phyloP scores from a whole-genome alignment of 1,140 invertebrate species.

The Ruditapes philippinarum region DNA sequence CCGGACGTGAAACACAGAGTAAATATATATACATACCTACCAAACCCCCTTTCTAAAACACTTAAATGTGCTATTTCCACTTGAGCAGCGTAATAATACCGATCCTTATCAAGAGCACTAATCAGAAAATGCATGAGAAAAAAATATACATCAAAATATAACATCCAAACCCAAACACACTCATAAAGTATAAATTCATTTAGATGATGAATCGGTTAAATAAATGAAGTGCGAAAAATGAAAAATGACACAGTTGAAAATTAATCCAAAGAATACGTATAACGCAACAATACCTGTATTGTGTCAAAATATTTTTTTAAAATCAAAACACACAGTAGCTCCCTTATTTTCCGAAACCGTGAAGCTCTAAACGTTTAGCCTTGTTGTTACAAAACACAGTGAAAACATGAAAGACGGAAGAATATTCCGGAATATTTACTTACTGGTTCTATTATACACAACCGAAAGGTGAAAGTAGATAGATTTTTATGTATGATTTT shows the following conservation, averaged over 20 bases:
- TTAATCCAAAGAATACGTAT: slow-evolving; percentile 15
- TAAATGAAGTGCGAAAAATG: slow-evolving; percentile 31
- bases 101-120: slow-evolving; percentile 1
- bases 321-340: slow-evolving; percentile 1
- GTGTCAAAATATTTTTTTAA: slow-evolving; percentile 26
- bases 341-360: not conserved
- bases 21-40: slow-evolving; percentile 21
- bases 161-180: slow-evolving; percentile 1
- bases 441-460: slow-evolving; percentile 19
- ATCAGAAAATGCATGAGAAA: slow-evolving; percentile 12
- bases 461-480: slow-evolving; percentile 41
- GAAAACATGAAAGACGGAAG: slow-evolving; percentile 11
- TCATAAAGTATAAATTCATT: not conserved
- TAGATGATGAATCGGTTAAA: not conserved
- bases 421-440: slow-evolving; percentile 44
- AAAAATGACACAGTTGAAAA: slow-evolving; percentile 8
- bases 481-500: slow-evolving; percentile 41
- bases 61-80: slow-evolving; percentile 1
- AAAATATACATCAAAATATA: not conserved
- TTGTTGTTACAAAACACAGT: not conserved
- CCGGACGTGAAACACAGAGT: slow-evolving; percentile 1
- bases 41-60: not conserved
- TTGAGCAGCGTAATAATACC: not conserved
- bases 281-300: not conserved
- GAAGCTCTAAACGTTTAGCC: not conserved